phyloP scores from a whole-genome alignment of 2,888 invertebrate genomes.

The Conomelus anceps region DNA sequence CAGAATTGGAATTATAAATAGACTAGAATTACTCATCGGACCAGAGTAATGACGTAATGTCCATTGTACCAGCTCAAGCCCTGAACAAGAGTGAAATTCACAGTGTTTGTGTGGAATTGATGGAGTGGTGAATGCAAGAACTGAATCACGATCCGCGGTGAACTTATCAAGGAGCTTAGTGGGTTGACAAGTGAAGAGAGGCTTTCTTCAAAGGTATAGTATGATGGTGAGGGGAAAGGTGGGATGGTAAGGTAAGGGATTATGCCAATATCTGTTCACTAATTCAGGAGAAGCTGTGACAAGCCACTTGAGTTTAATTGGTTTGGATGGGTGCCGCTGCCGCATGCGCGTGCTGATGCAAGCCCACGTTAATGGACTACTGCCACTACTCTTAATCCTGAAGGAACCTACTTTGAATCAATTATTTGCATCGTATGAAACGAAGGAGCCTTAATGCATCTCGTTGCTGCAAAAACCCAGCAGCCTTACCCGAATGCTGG shows the following conservation, averaged over 20 bases:
- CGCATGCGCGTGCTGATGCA: background rate
- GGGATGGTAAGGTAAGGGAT: background rate
- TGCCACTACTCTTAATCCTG: background rate
- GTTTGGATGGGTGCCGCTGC: background rate
- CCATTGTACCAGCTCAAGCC: no score
- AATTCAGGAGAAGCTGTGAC: slow-evolving; percentile 11
- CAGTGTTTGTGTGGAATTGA: background rate
- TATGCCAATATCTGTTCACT: slow-evolving; percentile 12
- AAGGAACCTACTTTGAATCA: background rate
- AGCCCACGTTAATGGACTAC: background rate
- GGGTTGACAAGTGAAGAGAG: background rate
- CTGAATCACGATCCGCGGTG: background rate
- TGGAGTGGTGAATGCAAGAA: background rate
- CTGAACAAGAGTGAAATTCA: no score
- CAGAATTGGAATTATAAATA: no score
- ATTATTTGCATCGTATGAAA: background rate
- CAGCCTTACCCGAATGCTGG: background rate
- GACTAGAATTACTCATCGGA: no score
- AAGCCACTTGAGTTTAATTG: slow-evolving; percentile 7
- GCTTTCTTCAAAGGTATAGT: background rate
- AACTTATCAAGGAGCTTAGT: background rate
- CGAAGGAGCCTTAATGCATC: background rate
- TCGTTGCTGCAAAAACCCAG: background rate
- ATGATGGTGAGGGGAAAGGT: background rate
- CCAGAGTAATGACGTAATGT: no score